Percentiles rank a stretch among this genome's conserved stretches.
phyloP scores from a whole-genome alignment of 2,113 vertebrate species.

The Sphyrna mokarran region DNA sequence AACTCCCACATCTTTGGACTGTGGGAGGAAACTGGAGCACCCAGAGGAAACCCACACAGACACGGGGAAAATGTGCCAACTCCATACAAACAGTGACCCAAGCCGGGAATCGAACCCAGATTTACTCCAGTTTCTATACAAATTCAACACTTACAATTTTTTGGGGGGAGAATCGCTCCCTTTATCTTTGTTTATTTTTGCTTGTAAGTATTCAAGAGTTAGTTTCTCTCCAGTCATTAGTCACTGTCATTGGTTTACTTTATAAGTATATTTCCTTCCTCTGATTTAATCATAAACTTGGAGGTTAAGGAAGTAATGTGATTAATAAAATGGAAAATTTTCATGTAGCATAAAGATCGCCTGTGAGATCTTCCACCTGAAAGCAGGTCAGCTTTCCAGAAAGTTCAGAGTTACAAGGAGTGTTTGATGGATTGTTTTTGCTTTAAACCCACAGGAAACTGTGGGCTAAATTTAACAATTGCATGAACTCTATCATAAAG shows the following conservation, averaged over 20 bases:
- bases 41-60: no score
- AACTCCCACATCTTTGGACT: no score
- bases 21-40: no score
- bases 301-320: background rate
- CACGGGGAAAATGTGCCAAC: no score
- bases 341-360: background rate
- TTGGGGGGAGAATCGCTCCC: no score
- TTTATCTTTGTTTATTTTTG: background rate
- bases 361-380: background rate
- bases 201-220: background rate
- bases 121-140: no score
- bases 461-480: background rate
- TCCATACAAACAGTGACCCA: no score
- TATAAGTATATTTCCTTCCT: background rate
- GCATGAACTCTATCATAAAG: background rate
- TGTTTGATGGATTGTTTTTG: background rate
- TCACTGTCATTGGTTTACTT: background rate
- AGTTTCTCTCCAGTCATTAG: background rate
- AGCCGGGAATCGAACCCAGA: no score
- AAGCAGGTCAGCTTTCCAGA: background rate
- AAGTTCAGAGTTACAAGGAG: background rate
- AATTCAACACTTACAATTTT: no score
- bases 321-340: background rate
- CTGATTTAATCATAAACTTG: background rate
- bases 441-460: background rate